Conservation (phyloP, 2,888 invertebrate genomes). For the Ormyrus thymus region DNA sequence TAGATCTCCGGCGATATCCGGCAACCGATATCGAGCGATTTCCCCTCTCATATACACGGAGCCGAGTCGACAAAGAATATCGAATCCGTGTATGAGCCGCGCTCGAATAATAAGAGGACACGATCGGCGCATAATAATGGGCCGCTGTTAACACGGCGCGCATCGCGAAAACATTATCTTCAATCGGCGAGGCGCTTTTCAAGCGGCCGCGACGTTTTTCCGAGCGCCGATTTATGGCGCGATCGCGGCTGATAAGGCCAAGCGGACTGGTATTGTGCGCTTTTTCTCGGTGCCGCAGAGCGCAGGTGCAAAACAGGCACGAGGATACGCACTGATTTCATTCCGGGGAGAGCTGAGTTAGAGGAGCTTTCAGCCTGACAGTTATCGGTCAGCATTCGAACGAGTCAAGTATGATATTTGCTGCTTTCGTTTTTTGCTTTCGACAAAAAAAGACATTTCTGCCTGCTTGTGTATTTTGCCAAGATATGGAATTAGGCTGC, state of each 20-base stretch:
- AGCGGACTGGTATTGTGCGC: background rate
- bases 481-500: too few relatives aligned
- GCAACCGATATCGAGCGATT: conserved; percentile 6
- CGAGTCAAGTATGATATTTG: background rate
- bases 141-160: conserved; percentile 40
- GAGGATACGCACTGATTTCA: conserved; percentile 33
- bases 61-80: conserved; percentile 3
- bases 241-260: conserved; percentile 28
- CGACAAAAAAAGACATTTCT: background rate
- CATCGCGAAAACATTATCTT: conserved; percentile 49
- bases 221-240: background rate
- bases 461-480: too few relatives aligned
- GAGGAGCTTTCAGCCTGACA: too few relatives aligned
- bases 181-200: conserved; percentile 26
- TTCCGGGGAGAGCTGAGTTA: background rate
- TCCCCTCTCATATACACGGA: background rate
- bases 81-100: background rate
- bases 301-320: conserved; percentile 44
- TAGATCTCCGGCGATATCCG: conserved; percentile 37
- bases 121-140: conserved; percentile 39
- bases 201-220: conserved; percentile 12
- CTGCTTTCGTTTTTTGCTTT: background rate
- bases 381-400: background rate
- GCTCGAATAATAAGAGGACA: conserved; percentile 6
- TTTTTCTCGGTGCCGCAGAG: background rate